Conservation (phyloP, 2,113 vertebrate species). For the Acanthochromis polyacanthus region DNA sequence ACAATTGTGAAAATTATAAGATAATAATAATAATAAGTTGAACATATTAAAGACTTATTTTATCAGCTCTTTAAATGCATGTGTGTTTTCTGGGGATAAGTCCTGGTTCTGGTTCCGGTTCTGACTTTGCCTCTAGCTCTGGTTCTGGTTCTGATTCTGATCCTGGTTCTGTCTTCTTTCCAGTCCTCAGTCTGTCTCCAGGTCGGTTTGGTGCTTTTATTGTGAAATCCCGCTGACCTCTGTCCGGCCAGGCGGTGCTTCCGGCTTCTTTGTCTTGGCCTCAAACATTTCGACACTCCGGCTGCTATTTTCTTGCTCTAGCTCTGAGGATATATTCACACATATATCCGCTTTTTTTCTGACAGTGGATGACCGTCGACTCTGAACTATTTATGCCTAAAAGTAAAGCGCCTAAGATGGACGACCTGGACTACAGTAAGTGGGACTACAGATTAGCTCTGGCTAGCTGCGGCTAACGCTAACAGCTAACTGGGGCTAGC, state of each 20-base stretch:
- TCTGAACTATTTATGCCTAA: slow-evolving; percentile 90
- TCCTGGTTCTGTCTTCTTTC: no score
- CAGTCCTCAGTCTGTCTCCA: no score
- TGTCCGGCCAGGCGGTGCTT: slow-evolving; percentile 58
- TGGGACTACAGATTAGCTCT: slow-evolving; percentile 37
- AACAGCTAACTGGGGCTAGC: slow-evolving; percentile 17
- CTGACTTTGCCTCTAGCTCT: no score
- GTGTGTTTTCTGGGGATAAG: no score
- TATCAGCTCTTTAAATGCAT: no score
- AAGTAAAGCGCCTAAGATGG: slow-evolving; percentile 89
- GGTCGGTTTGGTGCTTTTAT: slow-evolving; percentile 1
- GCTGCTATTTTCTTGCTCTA: slow-evolving; percentile 68
- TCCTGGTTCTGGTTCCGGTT: no score
- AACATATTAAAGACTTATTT: no score
- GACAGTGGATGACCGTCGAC: slow-evolving; percentile 88
- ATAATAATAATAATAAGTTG: no score
- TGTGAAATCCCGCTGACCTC: slow-evolving; percentile 65
- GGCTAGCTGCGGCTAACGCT: slow-evolving; percentile 58
- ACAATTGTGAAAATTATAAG: no score
- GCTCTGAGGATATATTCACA: slow-evolving; percentile 82
- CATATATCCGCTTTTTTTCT: slow-evolving; percentile 83
- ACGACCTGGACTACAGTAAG: slow-evolving; percentile 90
- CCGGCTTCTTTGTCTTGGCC: slow-evolving; percentile 86
- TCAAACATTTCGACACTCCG: slow-evolving; percentile 66
- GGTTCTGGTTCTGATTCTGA: no score